Evolutionary conservation across 2,888 invertebrate genomes (phyloP).

Genomic region (Oscheius sp.): DNA sequence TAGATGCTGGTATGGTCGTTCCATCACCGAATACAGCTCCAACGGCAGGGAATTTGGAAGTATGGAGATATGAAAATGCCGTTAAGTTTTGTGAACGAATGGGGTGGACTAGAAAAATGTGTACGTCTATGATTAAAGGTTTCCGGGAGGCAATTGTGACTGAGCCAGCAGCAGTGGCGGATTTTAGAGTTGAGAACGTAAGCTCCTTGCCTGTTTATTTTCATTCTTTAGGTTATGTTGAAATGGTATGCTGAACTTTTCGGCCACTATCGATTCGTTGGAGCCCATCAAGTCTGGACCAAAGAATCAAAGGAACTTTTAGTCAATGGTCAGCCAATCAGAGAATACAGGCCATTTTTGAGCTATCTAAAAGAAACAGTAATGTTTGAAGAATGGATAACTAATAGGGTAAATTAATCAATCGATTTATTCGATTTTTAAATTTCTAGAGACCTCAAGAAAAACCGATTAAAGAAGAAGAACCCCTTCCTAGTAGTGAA

Average conservation of each 20-base stretch:
- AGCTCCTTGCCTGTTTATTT: background rate
- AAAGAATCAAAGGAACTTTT: slow-evolving; percentile 17
- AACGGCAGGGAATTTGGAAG: background rate
- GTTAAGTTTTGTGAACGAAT: slow-evolving; percentile 23
- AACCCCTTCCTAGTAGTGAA: slow-evolving; percentile 25
- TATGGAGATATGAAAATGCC: slow-evolving; percentile 22
- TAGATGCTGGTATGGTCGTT: slow-evolving; percentile 35
- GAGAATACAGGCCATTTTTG: slow-evolving; percentile 11
- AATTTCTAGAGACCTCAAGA: background rate
- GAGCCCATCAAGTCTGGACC: slow-evolving; percentile 29
- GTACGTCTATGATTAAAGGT: slow-evolving; percentile 14
- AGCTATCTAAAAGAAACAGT: slow-evolving; percentile 25
- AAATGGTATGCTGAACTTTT: slow-evolving; percentile 58
- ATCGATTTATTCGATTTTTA: background rate
- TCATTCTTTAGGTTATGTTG: slow-evolving; percentile 39
- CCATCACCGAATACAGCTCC: slow-evolving; percentile 31
- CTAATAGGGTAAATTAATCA: slow-evolving; percentile 8
- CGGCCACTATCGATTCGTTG: slow-evolving; percentile 48
- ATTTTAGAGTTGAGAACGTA: slow-evolving; percentile 30
- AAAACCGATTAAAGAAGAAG: background rate
- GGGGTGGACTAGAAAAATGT: slow-evolving; percentile 25
- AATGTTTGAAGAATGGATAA: slow-evolving; percentile 35
- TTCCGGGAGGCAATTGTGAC: slow-evolving; percentile 15
- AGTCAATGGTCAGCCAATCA: slow-evolving; percentile 9
- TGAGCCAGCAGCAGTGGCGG: slow-evolving; percentile 19